Percentiles rank a stretch among this genome's conserved stretches.
phyloP scores from a whole-genome alignment of 2,113 vertebrate species.

The Phaethon lepturus region DNA sequence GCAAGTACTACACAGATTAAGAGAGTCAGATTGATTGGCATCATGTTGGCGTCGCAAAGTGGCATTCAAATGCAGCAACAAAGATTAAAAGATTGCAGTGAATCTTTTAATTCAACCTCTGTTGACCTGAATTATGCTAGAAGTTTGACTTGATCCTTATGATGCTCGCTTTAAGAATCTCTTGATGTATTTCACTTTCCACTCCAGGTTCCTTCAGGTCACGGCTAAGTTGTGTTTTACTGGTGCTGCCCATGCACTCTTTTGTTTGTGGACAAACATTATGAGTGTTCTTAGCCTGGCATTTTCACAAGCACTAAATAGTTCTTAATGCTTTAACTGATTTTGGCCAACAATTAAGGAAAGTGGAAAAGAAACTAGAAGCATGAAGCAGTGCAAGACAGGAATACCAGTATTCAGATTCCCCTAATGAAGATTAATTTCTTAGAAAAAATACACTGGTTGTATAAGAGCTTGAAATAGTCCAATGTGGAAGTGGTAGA shows the following conservation, averaged over 20 bases:
- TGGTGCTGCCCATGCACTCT: not conserved
- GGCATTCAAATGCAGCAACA: not conserved
- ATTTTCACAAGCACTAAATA: not conserved
- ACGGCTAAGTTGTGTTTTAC: not conserved
- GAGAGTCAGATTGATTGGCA: not conserved
- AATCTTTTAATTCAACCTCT: not conserved
- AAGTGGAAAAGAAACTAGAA: not conserved
- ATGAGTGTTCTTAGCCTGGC: not conserved
- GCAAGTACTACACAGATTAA: not conserved
- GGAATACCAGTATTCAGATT: not conserved
- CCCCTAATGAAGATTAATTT: not conserved
- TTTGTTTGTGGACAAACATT: conserved; percentile 46
- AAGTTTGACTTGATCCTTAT: not conserved
- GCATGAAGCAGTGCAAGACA: not conserved
- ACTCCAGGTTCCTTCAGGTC: not conserved
- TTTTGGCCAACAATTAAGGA: not conserved
- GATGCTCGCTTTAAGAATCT: not conserved
- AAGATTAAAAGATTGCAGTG: not conserved
- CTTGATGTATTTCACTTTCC: not conserved
- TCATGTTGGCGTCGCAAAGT: not conserved
- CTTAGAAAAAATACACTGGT: not conserved
- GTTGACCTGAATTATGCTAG: not conserved
- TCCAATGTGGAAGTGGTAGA: not conserved
- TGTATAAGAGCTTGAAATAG: not conserved
- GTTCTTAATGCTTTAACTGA: not conserved